Base-by-base conservation (phyloP, 2,888 invertebrate genomes). In the Limnephilus auricula region DNA sequence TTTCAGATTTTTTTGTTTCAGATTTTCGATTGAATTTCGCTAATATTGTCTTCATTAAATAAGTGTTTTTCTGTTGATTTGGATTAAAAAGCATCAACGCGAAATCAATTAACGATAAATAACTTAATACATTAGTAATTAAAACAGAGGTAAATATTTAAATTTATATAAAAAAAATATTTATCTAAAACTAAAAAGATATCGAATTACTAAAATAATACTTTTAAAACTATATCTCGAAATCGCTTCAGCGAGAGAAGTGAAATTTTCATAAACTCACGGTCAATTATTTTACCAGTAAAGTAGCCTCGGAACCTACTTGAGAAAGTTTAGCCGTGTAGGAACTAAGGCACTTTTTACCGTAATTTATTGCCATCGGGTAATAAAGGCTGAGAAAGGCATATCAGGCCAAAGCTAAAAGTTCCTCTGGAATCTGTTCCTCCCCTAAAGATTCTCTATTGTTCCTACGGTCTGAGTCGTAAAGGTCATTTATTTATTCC, bases 351-450 rank as follows among this genome's bases (percentile, higher is more conserved):
- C 89, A 92, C 91, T 93, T 92, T 92, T 91, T 90, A 90, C 91
- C 37, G 92, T 92, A 92, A 93, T 93, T 93, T 93, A 93, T 92
- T 85, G 88, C 91, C 90, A 89, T 50, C 79, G 25, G 92, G 91
- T 92, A 89, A 91, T 92, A 92, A 93, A 89, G 93, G 92, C 91
- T 92, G 92, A 93, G 93, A 92, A 92, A 92, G 92, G 92, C 90
- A 92, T 92, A 93, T 89, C 79, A 10, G 10, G 18, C 25, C 6
- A 65, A 65, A 78, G 87, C 34, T 34, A 80, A 89, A 88, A 89
- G 89, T 80, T 89, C 79, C 5, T 15, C 82, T 34, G 25, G 82
- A 82, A 34, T 34, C 34, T 32, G 18, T 82, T 32, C 18, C 25
- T 34, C 82, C 82, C 18, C 82, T 82, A 32, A 34, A 82, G 10